Evolutionary conservation across 1,140 invertebrate genomes (phyloP), one percentile per base, ranked within the genome.

Genomic region (Pollicipes pollicipes): DNA sequence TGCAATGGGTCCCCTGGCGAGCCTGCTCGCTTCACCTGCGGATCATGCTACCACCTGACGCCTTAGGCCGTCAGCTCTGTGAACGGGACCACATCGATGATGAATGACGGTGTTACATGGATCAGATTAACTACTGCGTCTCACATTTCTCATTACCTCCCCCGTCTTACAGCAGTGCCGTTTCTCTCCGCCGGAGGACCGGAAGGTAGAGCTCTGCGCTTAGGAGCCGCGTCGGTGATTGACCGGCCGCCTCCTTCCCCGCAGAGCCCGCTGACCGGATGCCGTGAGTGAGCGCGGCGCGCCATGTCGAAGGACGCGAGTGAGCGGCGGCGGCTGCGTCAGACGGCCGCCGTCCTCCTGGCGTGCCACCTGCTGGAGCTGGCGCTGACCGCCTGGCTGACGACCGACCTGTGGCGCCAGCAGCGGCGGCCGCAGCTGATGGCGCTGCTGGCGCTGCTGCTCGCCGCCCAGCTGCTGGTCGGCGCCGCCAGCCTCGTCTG

Each of bases 401-500:
- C 30, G 17, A 28, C 45, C 31, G 69, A 69, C 67, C 58, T 72
- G 16, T 67, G 71, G 58, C 35, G 28, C 68, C 66, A 58, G 35
- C 64, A 69, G 32, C 70, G 71, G 73, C 63, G 37, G 3, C 26
- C 32, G 26, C 35, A 66, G 4, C 29, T 17, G 0, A 26, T 74
- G 3, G 45, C 64, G 16, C 32, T 74, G 37, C 70, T 70, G 68
- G 30, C 72, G 30, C 66, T 69, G n/a, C 63, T 74, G 27, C 31
- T 68, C 24, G 32, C 68, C 27, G 69, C 70, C 4, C 70, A 72
- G 1, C 63, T 73, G 30, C 58, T 70, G 30, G 27, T 73, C 10
- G 69, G 71, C 30, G 68, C 68, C 68, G 72, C 72, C 68, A 73
- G 72, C 3, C 32, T 74, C 27, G 70, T 71, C 24, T 74, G 73